Evolutionary conservation across 2,888 invertebrate genomes (phyloP), one percentile per base, ranked within the genome.

Genomic region (Amiota minor): DNA sequence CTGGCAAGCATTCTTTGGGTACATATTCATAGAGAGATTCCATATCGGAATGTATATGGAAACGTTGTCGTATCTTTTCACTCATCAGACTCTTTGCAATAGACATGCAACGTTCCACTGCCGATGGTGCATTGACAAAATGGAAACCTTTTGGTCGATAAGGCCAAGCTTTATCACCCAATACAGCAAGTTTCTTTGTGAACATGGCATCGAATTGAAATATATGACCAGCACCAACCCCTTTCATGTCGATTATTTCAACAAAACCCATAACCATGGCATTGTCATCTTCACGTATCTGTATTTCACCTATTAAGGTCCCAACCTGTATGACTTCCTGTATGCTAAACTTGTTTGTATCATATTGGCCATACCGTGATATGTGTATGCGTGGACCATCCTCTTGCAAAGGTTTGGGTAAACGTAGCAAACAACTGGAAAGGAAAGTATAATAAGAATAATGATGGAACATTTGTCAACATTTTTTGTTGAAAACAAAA

Each of bases 251-350:
- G 16, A 93, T 89, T 55, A 94, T 87, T 49, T 92, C 90, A 65
- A 92, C 74, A 55, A 89, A 91, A 47, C 93, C 93, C 77, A 90
- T 89, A n/a, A 93, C 90, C 80, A 91, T 90, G 65, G 91, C 91
- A 82, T 92, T 92, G 82, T 94, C 93, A 83, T 93, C 93, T 83
- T 93, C 93, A 9, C 92, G 87, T 81, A 93, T 88, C 80, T 93
- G 89, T 77, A 93, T 92, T 82, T 93, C 93, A 56, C 91, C 91
- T 46, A 93, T 85, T 92, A 93, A 92, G 61, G 92, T 91, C 64
- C 91, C 91, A 4, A 92, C 90, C 86, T 92, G 92, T 70, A 93
- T 87, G 6, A 93, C 82, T 77, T 92, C 92, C 20, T 89, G 79
- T 67, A 92, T 88, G 70, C 90, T 90, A 74, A 89, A 90, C 80